A percentile compares a stretch with the other conserved stretches of the same genome.
phyloP scores from a whole-genome alignment of 2,888 invertebrate species.

The Philhelius pedissequus region DNA sequence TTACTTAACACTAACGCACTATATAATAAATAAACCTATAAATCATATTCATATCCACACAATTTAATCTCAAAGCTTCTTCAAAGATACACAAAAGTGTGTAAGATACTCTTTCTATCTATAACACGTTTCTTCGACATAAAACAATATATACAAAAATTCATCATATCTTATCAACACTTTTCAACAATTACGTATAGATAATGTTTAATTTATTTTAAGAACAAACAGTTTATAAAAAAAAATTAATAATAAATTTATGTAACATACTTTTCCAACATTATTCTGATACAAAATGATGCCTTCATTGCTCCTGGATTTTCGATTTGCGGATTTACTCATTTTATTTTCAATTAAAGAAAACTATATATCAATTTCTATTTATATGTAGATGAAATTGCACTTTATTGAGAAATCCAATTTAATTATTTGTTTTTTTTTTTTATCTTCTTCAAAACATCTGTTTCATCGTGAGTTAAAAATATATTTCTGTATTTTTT shows the following conservation, averaged over 20 bases:
- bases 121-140: not conserved
- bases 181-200: not conserved
- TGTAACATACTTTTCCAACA: conserved; percentile 65
- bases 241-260: not conserved
- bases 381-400: conserved; percentile 38
- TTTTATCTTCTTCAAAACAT: conserved; percentile 21
- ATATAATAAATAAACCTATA: not conserved
- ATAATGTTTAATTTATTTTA: not conserved
- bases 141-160: not conserved
- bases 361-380: conserved; percentile 37
- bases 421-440: too few relatives aligned
- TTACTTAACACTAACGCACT: not conserved
- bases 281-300: conserved; percentile 69
- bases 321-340: conserved; percentile 67
- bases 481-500: not conserved
- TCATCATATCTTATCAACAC: conserved; percentile 22
- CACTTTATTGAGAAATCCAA: conserved; percentile 35
- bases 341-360: conserved; percentile 18
- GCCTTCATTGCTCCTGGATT: conserved; percentile 72
- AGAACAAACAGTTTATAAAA: not conserved
- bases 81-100: not conserved
- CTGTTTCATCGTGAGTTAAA: conserved; percentile 32
- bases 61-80: not conserved
- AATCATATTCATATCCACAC: not conserved
- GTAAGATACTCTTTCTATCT: too few relatives aligned